Conservation (phyloP, 64 coral and sea anemone genomes). For the Platygyra sinensis region DNA sequence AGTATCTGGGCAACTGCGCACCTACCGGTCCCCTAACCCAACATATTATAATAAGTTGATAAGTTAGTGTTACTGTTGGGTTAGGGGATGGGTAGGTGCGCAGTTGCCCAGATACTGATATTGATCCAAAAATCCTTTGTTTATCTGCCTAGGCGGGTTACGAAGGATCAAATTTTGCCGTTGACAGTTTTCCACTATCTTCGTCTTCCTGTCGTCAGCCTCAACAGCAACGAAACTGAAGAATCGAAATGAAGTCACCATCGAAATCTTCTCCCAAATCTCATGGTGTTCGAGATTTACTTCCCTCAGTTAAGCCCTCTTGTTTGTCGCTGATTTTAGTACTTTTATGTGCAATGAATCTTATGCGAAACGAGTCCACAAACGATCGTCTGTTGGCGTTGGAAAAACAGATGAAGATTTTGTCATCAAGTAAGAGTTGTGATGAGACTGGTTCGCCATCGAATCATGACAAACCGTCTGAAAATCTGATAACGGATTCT, state of each 20-base stretch:
- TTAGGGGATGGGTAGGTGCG: too few species aligned
- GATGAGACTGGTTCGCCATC: neutral
- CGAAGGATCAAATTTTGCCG: neutral
- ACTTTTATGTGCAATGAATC: neutral
- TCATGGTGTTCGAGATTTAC: neutral
- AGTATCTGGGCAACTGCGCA: too few species aligned
- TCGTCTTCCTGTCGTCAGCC: neutral
- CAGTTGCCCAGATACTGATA: too few species aligned
- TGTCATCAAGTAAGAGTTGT: neutral
- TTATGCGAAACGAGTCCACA: neutral
- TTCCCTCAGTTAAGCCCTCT: neutral
- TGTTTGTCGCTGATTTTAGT: neutral
- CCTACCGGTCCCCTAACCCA: too few species aligned
- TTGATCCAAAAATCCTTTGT: neutral
- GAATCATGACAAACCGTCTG: neutral
- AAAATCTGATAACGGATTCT: neutral
- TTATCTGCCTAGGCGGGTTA: neutral
- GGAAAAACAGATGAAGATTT: neutral
- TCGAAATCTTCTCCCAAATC: neutral
- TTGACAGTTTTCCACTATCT: neutral
- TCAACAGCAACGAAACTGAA: neutral
- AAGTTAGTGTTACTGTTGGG: too few species aligned
- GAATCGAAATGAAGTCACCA: neutral
- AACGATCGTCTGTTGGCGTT: neutral
- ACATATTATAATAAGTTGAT: too few species aligned